These are phyloP conservation scores for Orthosia incerta DNA, from an alignment of 2,888 invertebrate species.

Conservation along the genomic window DNA sequence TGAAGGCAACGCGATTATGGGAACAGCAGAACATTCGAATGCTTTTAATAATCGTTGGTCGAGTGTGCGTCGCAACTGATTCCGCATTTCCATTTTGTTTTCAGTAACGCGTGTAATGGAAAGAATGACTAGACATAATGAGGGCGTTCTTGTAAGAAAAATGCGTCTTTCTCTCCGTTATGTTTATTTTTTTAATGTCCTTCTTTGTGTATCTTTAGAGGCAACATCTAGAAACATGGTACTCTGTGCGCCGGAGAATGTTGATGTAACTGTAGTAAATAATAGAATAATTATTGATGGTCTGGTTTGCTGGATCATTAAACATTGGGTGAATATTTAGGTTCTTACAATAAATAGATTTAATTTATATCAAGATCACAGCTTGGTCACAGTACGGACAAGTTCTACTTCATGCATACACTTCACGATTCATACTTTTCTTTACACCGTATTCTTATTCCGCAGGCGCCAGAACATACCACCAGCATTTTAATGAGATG, in stretches of 20 bases:
- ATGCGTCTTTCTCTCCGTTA: constrained; percentile 57
- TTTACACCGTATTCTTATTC: constrained; percentile 51
- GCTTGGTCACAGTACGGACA: not conserved
- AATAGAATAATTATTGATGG: constrained; percentile 5
- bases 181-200: constrained; percentile 43
- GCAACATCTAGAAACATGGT: constrained; percentile 23
- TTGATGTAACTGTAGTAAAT: constrained; percentile 22
- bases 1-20: constrained; percentile 36
- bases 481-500: constrained; percentile 60
- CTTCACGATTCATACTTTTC: constrained; percentile 35
- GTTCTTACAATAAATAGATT: too few species aligned
- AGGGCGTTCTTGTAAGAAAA: constrained; percentile 34
- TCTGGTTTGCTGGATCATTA: not conserved
- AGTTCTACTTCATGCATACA: constrained; percentile 20
- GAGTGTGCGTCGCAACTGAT: constrained; percentile 65
- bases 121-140: constrained; percentile 75
- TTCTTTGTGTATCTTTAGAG: constrained; percentile 34
- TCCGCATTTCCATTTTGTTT: constrained; percentile 74
- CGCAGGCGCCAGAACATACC: constrained; percentile 41
- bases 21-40: constrained; percentile 58
- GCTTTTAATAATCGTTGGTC: constrained; percentile 63
- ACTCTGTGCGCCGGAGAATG: constrained; percentile 23
- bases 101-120: constrained; percentile 76
- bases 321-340: not conserved
- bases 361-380: constrained; percentile 24